Percentiles rank a stretch among this genome's conserved stretches.
Evolutionary conservation across 2,888 invertebrate genomes (phyloP).

Genomic region (Pasiphila rectangulata): DNA sequence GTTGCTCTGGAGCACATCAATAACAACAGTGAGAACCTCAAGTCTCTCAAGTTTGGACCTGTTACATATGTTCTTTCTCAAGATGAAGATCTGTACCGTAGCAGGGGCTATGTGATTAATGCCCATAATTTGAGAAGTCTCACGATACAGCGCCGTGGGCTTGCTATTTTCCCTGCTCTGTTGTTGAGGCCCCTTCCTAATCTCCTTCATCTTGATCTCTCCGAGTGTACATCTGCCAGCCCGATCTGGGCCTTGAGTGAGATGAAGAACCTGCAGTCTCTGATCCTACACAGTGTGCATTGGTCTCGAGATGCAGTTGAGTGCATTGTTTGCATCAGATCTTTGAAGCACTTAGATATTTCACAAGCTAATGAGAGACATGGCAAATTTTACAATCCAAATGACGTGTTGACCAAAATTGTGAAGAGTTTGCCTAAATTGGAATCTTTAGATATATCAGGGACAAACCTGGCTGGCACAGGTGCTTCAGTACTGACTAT

Average conservation of each 20-base stretch:
- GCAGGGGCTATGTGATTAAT: slow-evolving; percentile 77
- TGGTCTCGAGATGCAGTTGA: slow-evolving; percentile 82
- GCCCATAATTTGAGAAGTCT: slow-evolving; percentile 82
- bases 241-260: slow-evolving; percentile 84
- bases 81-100: slow-evolving; percentile 57
- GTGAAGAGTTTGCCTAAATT: slow-evolving; percentile 87
- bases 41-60: slow-evolving; percentile 86
- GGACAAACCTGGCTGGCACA: slow-evolving; percentile 95
- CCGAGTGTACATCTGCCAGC: slow-evolving; percentile 83
- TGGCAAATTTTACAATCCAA: slow-evolving; percentile 88
- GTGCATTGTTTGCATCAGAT: slow-evolving; percentile 80
- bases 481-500: slow-evolving; percentile 83
- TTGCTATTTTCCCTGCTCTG: slow-evolving; percentile 71
- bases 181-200: slow-evolving; percentile 81
- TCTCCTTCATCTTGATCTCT: slow-evolving; percentile 86
- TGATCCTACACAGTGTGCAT: slow-evolving; percentile 91
- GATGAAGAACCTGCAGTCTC: slow-evolving; percentile 84
- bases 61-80: slow-evolving; percentile 82
- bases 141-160: slow-evolving; percentile 77
- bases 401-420: slow-evolving; percentile 85
- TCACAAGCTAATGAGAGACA: slow-evolving; percentile 87
- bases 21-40: slow-evolving; percentile 84
- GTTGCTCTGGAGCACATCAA: slow-evolving; percentile 85
- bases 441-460: slow-evolving; percentile 94
- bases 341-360: slow-evolving; percentile 89